Base-by-base conservation (phyloP, 2,113 vertebrate genomes). In the Crotalus horridus region DNA sequence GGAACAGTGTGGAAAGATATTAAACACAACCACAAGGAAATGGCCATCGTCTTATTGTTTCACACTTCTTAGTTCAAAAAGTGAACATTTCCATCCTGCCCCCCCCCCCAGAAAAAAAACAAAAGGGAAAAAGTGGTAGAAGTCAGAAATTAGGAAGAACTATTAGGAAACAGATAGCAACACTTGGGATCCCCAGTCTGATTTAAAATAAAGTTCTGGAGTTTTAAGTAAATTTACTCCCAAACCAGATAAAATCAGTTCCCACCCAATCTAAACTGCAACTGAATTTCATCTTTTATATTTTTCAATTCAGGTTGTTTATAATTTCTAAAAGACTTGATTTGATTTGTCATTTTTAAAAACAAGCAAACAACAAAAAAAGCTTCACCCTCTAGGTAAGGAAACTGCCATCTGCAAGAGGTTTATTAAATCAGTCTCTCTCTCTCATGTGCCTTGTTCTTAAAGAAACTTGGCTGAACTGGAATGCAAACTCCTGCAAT, bases 401-500 rank as follows among this genome's bases (percentile, higher is more conserved):
- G 95, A 88, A 95, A 93, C 92, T 91, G 90, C 93, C 89, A 91
- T 94, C 87, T 92, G 64, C 91, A 95, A 92, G 95, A 96, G 95
- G 92, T 93, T 96, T 95, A 96, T 94, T 95, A 96, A 81, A 95
- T 96, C 96, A 91, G 74, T 92, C 96, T 94, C 43, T 46, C 43
- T 46, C 43, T 46, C 43, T 46, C 43, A 91, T 96, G 94, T 93
- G 29, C 93, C 92, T 93, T 96, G 93, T 96, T 96, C 97, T 95
- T 94, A 96, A 93, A 96, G 95, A 96, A 94, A 97, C 93, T 94
- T 96, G 93, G 96, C 61, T 95, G 95, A 96, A 94, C 97, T 96
- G 96, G 94, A 95, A 96, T 92, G 95, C 29, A 12, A 95, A 88
- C 93, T 95, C 87, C 55, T 91, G 93, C 91, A 94, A 94, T 95